Evolutionary conservation across 2,113 vertebrate genomes (phyloP).

Genomic region (Fukomys damarensis): DNA sequence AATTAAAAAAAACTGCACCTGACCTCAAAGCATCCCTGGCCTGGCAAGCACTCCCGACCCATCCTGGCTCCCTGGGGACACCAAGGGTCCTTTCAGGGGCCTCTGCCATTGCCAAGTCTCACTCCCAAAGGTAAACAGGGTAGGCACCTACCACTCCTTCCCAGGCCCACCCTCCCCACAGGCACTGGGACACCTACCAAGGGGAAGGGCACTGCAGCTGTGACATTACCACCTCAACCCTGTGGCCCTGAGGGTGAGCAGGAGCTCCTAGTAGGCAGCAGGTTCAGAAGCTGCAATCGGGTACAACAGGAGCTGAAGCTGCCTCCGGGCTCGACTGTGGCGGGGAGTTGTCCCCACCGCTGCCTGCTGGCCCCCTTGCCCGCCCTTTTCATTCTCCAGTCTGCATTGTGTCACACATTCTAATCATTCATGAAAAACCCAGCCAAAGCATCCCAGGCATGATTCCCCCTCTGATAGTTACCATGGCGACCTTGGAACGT

Average conservation of each 20-base stretch:
- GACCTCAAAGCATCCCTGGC: not conserved
- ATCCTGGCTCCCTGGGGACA: not conserved
- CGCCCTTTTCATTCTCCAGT: constrained; percentile 80
- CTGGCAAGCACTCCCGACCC: not conserved
- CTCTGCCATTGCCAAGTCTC: constrained; percentile 11
- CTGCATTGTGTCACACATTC: constrained; percentile 89
- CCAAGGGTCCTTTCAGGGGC: constrained; percentile 60
- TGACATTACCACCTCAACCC: constrained; percentile 81
- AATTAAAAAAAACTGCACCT: rapidly evolving
- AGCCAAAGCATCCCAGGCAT: constrained; percentile 89
- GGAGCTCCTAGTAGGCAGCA: not conserved
- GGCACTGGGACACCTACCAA: constrained; percentile 75
- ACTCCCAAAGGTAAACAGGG: rapidly evolving
- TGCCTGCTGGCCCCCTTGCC: not conserved
- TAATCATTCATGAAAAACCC: constrained; percentile 90
- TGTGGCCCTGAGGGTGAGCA: constrained; percentile 29
- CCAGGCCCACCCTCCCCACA: constrained; percentile 19
- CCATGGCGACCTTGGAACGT: constrained; percentile 90
- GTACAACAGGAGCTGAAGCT: not conserved
- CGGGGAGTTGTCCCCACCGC: constrained; percentile 61
- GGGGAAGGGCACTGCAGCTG: constrained; percentile 55
- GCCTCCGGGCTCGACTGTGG: constrained; percentile 44
- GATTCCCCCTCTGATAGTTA: constrained; percentile 90
- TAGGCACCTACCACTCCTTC: constrained; percentile 53
- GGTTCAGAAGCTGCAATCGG: not conserved